Conservation (phyloP, 2,888 invertebrate species). For the Dysmachus trigonus region DNA sequence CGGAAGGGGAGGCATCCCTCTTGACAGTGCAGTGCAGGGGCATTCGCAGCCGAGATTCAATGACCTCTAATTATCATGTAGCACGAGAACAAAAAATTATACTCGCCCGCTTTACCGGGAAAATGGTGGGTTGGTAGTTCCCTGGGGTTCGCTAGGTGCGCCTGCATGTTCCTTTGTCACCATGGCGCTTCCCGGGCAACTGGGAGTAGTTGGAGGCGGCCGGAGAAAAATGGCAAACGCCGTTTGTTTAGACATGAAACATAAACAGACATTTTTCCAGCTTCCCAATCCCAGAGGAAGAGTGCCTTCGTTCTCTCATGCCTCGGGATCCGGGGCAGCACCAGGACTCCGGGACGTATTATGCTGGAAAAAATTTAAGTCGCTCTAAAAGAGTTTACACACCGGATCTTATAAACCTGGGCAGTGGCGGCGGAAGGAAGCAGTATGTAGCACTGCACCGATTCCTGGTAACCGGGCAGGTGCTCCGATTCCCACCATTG, state of each 20-base stretch:
- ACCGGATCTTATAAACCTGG: conserved; percentile 27
- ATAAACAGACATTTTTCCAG: conserved; percentile 42
- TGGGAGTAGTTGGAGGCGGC: not conserved
- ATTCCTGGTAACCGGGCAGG: conserved; percentile 24
- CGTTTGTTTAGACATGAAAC: conserved; percentile 41
- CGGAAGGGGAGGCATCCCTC: too few relatives aligned
- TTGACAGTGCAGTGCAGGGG: not conserved
- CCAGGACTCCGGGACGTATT: not conserved
- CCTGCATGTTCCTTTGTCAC: conserved; percentile 39
- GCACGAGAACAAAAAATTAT: conserved; percentile 40
- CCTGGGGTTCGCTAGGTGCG: not conserved
- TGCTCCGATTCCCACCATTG: conserved; percentile 15
- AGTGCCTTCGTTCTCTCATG: not conserved
- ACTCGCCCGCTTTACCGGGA: not conserved
- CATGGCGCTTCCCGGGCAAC: not conserved
- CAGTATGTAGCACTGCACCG: not conserved
- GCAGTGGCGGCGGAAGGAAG: not conserved
- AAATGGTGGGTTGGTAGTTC: not conserved
- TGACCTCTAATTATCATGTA: conserved; percentile 39
- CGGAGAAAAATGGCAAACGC: conserved; percentile 37
- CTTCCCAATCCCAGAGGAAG: not conserved
- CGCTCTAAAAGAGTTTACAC: conserved; percentile 27
- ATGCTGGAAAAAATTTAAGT: conserved; percentile 38
- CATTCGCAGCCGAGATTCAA: not conserved
- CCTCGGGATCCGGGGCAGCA: too few relatives aligned